A percentile compares a stretch with the other conserved stretches of the same genome.
These are phyloP conservation scores for Sycobia sp. DNA, from an alignment of 1,140 invertebrate genomes.

Conservation along the genomic window DNA sequence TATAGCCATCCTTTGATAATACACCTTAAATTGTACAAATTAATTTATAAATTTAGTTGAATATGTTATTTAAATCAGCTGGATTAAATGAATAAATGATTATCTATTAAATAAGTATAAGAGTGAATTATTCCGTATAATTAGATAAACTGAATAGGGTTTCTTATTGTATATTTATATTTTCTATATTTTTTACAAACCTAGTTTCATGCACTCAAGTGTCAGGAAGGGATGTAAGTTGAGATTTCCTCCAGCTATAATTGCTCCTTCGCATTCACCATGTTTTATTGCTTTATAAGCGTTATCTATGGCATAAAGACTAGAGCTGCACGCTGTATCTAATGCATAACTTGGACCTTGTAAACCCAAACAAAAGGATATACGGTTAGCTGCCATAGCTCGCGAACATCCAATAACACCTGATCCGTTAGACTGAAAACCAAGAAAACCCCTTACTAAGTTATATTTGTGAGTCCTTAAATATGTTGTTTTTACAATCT, in stretches of 20 bases:
- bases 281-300: constrained; percentile 76
- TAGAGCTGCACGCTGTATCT: constrained; percentile 88
- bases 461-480: not conserved
- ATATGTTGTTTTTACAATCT: not conserved
- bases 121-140: no score
- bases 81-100: no score
- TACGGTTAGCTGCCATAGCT: constrained; percentile 86
- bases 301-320: constrained; percentile 79
- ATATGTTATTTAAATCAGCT: not conserved
- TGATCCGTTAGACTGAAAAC: constrained; percentile 38
- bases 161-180: no score
- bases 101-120: no score
- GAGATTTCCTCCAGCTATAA: constrained; percentile 81
- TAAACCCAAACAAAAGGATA: constrained; percentile 74
- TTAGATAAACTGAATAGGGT: no score
- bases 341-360: constrained; percentile 78
- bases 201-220: constrained; percentile 70
- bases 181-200: constrained; percentile 18
- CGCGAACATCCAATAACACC: constrained; percentile 68
- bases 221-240: constrained; percentile 80
- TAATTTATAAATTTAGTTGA: not conserved
- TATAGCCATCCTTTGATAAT: constrained; percentile 79
- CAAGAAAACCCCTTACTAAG: not conserved
- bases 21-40: constrained; percentile 72
- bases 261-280: constrained; percentile 81